Evolutionary conservation across 1,140 invertebrate genomes (phyloP).

Genomic region (Diprion similis): DNA sequence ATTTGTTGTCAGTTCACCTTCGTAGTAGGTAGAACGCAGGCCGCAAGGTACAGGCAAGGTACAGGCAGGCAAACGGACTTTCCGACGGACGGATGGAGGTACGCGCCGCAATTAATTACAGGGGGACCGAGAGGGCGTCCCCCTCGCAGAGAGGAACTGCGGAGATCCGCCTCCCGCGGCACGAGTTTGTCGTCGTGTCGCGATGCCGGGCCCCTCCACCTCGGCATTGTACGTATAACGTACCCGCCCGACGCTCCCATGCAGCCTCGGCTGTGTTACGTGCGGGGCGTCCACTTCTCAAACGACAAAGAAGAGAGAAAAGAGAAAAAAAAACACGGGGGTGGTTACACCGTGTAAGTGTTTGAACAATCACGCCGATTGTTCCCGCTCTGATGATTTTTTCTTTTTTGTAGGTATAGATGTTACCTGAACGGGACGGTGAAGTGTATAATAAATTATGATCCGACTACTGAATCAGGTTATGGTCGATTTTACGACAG

Average conservation of each 20-base stretch:
- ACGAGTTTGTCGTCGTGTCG: constrained; percentile 16
- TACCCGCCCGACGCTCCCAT: neutral
- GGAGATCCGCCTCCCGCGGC: constrained; percentile 9
- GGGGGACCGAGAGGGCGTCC: constrained; percentile 12
- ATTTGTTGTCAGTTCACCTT: no score
- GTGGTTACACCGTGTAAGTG: neutral
- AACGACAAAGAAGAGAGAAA: neutral
- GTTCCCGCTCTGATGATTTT: no score
- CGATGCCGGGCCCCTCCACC: neutral
- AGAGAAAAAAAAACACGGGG: neutral
- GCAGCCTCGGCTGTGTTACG: neutral
- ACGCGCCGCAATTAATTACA: constrained; percentile 12
- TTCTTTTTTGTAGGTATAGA: no score
- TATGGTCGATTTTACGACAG: no score
- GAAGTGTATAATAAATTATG: no score
- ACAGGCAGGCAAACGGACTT: constrained; percentile 9
- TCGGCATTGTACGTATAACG: neutral
- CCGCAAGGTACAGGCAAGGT: no score
- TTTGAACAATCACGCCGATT: no score
- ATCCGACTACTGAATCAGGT: no score
- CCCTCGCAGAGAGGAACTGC: neutral
- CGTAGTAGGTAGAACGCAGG: no score
- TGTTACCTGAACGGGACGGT: no score
- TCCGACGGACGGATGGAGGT: neutral
- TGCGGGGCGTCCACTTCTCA: neutral